Evolutionary conservation across 2,888 invertebrate genomes (phyloP).

Genomic region (Spodoptera picta): DNA sequence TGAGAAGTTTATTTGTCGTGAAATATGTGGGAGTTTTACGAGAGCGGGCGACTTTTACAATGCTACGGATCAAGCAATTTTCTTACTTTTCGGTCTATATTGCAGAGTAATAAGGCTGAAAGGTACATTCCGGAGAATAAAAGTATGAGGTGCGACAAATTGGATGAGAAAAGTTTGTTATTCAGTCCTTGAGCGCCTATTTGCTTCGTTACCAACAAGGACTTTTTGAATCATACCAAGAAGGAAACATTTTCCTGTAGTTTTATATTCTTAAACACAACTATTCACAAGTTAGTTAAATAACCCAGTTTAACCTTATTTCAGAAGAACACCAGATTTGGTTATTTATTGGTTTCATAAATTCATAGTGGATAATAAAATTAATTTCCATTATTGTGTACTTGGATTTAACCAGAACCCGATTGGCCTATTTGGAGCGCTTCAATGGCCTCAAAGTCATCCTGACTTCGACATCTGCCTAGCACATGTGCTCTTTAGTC

Average conservation of each 20-base stretch:
- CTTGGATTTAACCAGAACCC: constrained; percentile 55
- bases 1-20: constrained; percentile 88
- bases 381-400: constrained; percentile 38
- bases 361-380: constrained; percentile 9
- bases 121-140: constrained; percentile 76
- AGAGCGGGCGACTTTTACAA: constrained; percentile 83
- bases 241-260: constrained; percentile 50
- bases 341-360: background rate
- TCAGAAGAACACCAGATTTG: too few relatives aligned
- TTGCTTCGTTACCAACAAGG: constrained; percentile 64
- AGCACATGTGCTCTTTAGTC: constrained; percentile 67
- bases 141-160: constrained; percentile 84
- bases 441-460: constrained; percentile 63
- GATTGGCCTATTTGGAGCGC: constrained; percentile 55
- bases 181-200: constrained; percentile 69
- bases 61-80: constrained; percentile 84
- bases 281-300: constrained; percentile 13
- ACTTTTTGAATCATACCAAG: constrained; percentile 60
- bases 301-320: background rate
- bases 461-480: constrained; percentile 71
- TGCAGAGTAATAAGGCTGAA: constrained; percentile 80
- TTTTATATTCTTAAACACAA: constrained; percentile 35
- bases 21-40: constrained; percentile 88
- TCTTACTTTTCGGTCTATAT: constrained; percentile 78
- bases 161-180: constrained; percentile 82